Evolutionary conservation across 2,797 vertebrate genomes (phyloP).

Genomic region (Helostoma temminkii): DNA sequence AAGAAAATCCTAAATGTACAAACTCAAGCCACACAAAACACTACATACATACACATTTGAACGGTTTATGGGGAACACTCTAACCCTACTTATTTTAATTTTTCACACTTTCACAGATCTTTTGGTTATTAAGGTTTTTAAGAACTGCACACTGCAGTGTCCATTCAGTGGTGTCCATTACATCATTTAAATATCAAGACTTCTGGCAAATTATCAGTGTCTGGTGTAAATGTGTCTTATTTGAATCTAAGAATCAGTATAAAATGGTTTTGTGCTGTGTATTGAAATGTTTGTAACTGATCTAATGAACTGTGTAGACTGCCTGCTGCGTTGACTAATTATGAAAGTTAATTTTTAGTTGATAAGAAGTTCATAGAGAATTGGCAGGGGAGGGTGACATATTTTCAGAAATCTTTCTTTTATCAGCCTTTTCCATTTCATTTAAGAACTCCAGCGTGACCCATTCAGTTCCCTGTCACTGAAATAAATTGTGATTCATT

Average conservation of each 20-base stretch:
- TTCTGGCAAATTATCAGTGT: constrained; percentile 1
- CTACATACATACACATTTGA: no score
- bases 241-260: constrained; percentile 4
- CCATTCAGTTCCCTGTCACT: constrained; percentile 1
- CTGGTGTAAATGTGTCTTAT: not conserved
- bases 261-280: not conserved
- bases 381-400: constrained; percentile 26
- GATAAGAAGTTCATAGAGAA: constrained; percentile 36
- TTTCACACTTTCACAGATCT: not conserved
- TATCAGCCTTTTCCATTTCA: constrained; percentile 41
- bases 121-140: constrained; percentile 2
- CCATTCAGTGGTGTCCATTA: constrained; percentile 4
- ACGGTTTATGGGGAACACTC: no score
- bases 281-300: constrained; percentile 13
- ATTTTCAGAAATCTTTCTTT: constrained; percentile 45
- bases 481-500: constrained; percentile 27
- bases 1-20: not conserved
- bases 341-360: constrained; percentile 56
- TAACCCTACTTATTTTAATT: constrained; percentile 1
- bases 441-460: constrained; percentile 27
- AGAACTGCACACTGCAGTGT: constrained; percentile 12
- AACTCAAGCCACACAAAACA: not conserved
- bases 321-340: constrained; percentile 42
- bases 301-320: constrained; percentile 19
- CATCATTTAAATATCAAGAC: constrained; percentile 7